These are phyloP conservation scores for Nomada hirtipes DNA, from an alignment of 2,888 invertebrate genomes.

Conservation along the genomic window DNA sequence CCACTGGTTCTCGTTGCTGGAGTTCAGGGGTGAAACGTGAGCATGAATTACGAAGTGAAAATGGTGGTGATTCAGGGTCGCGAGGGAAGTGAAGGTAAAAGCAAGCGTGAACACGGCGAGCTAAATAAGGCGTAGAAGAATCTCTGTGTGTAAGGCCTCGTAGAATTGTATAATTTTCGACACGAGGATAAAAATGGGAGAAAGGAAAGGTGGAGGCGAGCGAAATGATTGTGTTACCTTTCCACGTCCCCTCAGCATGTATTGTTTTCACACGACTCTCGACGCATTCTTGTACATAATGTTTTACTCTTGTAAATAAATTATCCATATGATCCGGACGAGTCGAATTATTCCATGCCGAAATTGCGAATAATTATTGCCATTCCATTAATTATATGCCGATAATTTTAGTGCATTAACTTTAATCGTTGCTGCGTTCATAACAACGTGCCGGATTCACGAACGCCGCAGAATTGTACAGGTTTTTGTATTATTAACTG, in stretches of 20 bases:
- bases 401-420: too few species aligned
- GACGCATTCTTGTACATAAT: slow-evolving; percentile 83
- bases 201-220: not conserved
- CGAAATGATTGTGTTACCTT: slow-evolving; percentile 61
- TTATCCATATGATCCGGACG: slow-evolving; percentile 77
- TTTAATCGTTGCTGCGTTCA: too few species aligned
- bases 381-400: too few species aligned
- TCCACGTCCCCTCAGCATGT: slow-evolving; percentile 51
- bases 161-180: slow-evolving; percentile 62
- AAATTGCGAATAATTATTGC: too few species aligned
- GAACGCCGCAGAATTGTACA: too few species aligned
- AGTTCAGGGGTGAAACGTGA: not conserved
- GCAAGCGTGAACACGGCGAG: slow-evolving; percentile 30
- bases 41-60: slow-evolving; percentile 2
- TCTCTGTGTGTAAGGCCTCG: slow-evolving; percentile 57
- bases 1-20: not conserved
- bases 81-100: slow-evolving; percentile 35
- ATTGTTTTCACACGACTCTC: slow-evolving; percentile 73
- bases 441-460: too few species aligned
- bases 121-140: slow-evolving; percentile 40
- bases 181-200: not conserved
- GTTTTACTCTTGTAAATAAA: slow-evolving; percentile 84
- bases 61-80: slow-evolving; percentile 30
- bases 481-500: too few species aligned
- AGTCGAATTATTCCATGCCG: not conserved